These are phyloP conservation scores for Pseudopodoces humilis DNA, from an alignment of 2,113 vertebrate genomes.

Conservation along the genomic window DNA sequence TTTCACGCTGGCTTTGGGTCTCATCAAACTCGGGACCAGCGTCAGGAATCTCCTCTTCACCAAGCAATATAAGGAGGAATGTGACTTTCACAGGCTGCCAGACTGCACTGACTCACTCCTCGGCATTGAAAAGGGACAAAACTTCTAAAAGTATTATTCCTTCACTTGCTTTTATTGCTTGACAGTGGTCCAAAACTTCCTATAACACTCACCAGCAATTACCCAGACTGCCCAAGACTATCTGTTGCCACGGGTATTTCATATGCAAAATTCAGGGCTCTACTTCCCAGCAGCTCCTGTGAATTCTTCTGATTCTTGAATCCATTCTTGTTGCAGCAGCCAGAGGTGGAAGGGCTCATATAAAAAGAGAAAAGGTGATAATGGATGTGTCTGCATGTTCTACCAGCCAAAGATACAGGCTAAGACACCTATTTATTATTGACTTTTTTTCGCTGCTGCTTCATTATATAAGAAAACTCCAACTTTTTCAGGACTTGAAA, in stretches of 20 bases:
- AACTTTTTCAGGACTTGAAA: neutral
- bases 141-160: neutral
- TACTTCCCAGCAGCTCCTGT: neutral
- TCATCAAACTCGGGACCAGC: neutral
- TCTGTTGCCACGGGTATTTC: neutral
- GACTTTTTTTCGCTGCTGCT: neutral
- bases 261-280: neutral
- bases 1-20: neutral
- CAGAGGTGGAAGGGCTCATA: constrained; percentile 10
- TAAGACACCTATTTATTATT: neutral
- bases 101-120: neutral
- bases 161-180: constrained; percentile 8
- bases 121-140: neutral
- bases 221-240: neutral
- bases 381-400: constrained; percentile 10
- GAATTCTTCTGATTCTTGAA: constrained; percentile 51
- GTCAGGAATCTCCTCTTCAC: neutral
- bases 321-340: neutral
- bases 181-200: neutral
- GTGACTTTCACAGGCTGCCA: neutral
- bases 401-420: neutral
- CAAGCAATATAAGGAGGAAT: neutral
- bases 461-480: neutral
- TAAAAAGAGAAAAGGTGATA: constrained; percentile 25
- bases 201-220: neutral